A percentile compares a stretch with the other conserved stretches of the same genome.
Evolutionary conservation across 2,888 invertebrate species (phyloP).

Genomic region (Cacoxenus indagator): DNA sequence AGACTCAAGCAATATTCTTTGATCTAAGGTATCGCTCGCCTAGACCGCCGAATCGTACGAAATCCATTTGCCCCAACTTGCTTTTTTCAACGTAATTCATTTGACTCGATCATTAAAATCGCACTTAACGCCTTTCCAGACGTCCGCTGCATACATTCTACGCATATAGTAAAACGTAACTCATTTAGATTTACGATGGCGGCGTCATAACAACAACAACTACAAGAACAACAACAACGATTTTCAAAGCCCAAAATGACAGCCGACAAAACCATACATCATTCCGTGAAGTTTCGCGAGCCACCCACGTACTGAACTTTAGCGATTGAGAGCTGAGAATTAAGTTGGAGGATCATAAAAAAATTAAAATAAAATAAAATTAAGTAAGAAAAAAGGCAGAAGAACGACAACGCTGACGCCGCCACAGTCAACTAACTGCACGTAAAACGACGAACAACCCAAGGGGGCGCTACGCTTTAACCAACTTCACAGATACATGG

Average conservation of each 20-base stretch:
- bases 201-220: constrained; percentile 35
- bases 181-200: constrained; percentile 57
- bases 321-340: constrained; percentile 48
- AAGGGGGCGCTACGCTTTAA: constrained; percentile 15
- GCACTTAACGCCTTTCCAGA: constrained; percentile 38
- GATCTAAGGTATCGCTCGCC: too few species aligned
- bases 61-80: too few species aligned
- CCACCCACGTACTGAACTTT: constrained; percentile 65
- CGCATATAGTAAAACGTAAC: constrained; percentile 53
- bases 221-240: constrained; percentile 45
- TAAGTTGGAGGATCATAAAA: too few species aligned
- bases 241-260: constrained; percentile 60
- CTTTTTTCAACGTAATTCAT: too few species aligned
- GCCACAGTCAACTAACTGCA: constrained; percentile 51
- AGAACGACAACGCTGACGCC: constrained; percentile 42
- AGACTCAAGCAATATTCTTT: too few species aligned
- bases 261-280: constrained; percentile 69
- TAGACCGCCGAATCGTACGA: too few species aligned
- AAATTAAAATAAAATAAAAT: too few species aligned
- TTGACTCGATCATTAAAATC: too few species aligned
- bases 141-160: constrained; percentile 55
- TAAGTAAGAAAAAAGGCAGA: too few species aligned
- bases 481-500: constrained; percentile 5
- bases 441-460: constrained; percentile 17
- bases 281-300: constrained; percentile 42